These are phyloP conservation scores for Pristionchus arcanus DNA, from an alignment of 2,888 invertebrate genomes.

Conservation along the genomic window DNA sequence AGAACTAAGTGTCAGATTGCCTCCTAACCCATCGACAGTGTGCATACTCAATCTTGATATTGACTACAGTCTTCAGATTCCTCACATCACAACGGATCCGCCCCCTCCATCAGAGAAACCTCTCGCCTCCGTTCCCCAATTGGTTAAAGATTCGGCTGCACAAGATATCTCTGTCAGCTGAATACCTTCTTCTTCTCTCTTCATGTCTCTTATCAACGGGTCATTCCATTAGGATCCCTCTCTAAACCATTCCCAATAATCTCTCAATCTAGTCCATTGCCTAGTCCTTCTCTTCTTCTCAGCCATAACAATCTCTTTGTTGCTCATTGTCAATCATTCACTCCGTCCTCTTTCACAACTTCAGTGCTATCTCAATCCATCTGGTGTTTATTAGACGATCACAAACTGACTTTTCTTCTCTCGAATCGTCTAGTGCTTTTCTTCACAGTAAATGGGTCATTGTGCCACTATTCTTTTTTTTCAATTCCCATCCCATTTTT, in stretches of 20 bases:
- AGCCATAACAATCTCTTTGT: background rate
- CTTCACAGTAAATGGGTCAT: constrained; percentile 21
- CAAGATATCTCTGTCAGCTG: constrained; percentile 43
- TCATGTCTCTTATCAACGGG: background rate
- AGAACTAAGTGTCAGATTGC: background rate
- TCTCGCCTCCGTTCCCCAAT: constrained; percentile 65
- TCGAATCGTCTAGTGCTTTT: background rate
- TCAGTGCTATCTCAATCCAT: constrained; percentile 47
- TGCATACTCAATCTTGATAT: background rate
- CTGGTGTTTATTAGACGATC: constrained; percentile 14
- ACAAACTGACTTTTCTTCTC: background rate
- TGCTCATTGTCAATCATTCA: constrained; percentile 41
- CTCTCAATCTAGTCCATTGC: background rate
- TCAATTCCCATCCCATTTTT: constrained; percentile 1
- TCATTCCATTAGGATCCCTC: background rate
- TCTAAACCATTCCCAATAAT: background rate
- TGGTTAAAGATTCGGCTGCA: constrained; percentile 68
- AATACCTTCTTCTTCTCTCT: background rate
- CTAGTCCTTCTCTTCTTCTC: background rate
- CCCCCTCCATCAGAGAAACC: constrained; percentile 52
- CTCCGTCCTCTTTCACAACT: constrained; percentile 5
- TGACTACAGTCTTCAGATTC: constrained; percentile 61
- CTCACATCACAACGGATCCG: constrained; percentile 70
- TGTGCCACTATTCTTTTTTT: background rate
- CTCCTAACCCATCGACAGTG: background rate